A percentile compares a stretch with the other conserved stretches of the same genome.
phyloP scores from a whole-genome alignment of 2,888 invertebrate species.

The Halictus ligatus region DNA sequence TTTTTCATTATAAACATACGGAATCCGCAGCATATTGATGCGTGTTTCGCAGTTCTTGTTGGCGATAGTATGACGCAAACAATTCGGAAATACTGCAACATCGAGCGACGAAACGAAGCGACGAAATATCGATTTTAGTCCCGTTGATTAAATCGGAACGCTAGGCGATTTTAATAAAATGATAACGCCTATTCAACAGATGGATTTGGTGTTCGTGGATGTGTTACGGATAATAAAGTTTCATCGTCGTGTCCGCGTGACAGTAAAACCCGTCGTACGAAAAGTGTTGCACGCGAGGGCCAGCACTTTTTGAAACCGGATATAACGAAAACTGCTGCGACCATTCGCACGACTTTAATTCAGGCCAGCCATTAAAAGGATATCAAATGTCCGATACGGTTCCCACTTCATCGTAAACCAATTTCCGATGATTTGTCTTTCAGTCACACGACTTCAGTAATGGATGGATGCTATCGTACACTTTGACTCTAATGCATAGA shows the following conservation, averaged over 20 bases:
- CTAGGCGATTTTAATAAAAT: not conserved
- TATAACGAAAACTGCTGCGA: conserved; percentile 36
- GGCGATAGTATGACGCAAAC: not conserved
- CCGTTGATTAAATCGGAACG: not conserved
- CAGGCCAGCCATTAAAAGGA: conserved; percentile 43
- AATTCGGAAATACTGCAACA: conserved; percentile 1
- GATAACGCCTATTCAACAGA: conserved; percentile 9
- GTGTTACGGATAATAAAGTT: not conserved
- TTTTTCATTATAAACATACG: not conserved
- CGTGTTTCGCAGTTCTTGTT: not conserved
- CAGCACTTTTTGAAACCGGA: conserved; percentile 43
- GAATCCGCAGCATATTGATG: not conserved
- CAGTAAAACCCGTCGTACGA: not conserved
- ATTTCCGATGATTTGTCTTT: conserved; percentile 18
- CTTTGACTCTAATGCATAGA: not conserved
- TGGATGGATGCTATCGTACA: not conserved
- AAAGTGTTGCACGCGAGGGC: too few relatives aligned
- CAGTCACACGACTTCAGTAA: not conserved
- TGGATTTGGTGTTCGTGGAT: not conserved
- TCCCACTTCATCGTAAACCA: not conserved
- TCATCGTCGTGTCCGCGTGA: not conserved
- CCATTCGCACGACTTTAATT: conserved; percentile 38
- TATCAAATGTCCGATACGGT: conserved; percentile 49
- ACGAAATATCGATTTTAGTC: not conserved
- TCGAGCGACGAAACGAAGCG: not conserved